Conservation (phyloP, 2,888 invertebrate species). For the Andrena bicolor region DNA sequence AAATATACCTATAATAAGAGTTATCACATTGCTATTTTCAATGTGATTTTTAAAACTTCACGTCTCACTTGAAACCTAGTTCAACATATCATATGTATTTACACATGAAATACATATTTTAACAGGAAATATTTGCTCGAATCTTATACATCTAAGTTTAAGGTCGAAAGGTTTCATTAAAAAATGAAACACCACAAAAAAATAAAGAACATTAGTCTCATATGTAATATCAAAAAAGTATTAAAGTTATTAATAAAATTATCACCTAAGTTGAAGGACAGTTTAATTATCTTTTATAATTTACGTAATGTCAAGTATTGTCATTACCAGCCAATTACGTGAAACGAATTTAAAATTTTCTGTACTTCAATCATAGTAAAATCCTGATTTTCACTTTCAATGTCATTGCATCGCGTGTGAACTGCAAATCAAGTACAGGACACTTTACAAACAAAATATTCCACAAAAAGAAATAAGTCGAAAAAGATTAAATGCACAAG, state of each 20-base stretch:
- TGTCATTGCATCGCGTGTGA: background rate
- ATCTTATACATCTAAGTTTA: background rate
- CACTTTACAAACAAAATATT: background rate
- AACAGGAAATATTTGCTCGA: background rate
- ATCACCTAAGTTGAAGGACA: background rate
- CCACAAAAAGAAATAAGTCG: background rate
- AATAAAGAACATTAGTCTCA: background rate
- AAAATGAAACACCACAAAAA: background rate
- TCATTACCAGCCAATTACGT: background rate
- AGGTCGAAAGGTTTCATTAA: background rate
- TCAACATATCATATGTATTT: background rate
- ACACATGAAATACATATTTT: background rate
- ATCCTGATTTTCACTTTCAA: too few relatives aligned
- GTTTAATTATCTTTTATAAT: slow-evolving; percentile 1
- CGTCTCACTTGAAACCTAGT: background rate
- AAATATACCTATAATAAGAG: slow-evolving; percentile 1
- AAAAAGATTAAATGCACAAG: background rate
- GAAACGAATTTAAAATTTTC: background rate
- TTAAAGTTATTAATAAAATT: background rate
- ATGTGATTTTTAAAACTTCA: slow-evolving; percentile 7
- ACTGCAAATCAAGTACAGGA: background rate
- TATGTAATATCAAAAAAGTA: background rate
- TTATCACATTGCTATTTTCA: background rate
- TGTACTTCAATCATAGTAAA: too few relatives aligned
- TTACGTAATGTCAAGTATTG: background rate